Conservation (phyloP, 2,888 invertebrate species). For the Lordiphosa andalusiaca region DNA sequence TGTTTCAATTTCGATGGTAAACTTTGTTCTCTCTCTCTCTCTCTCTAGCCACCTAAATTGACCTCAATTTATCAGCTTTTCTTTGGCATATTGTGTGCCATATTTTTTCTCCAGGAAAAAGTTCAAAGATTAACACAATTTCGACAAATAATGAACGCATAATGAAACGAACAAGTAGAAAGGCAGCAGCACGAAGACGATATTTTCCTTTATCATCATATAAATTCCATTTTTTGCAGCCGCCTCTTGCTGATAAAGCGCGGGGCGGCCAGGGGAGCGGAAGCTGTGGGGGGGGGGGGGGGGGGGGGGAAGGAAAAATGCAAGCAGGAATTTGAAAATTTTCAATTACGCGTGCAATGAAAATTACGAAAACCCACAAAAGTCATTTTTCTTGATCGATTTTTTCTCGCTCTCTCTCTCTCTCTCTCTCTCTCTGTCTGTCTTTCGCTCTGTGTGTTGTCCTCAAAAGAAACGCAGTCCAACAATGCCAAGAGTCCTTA, state of each 20-base stretch:
- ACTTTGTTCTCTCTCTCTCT: conserved; percentile 9
- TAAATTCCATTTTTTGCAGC: conserved; percentile 58
- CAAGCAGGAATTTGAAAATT: conserved; percentile 76
- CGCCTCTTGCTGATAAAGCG: conserved; percentile 47
- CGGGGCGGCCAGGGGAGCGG: neutral
- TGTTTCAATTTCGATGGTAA: neutral
- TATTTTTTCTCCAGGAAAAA: conserved; percentile 31
- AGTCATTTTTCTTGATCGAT: conserved; percentile 77
- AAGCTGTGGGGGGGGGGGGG: too few species aligned
- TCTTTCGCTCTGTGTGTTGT: conserved; percentile 15
- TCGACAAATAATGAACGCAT: conserved; percentile 68
- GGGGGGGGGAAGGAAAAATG: too few species aligned
- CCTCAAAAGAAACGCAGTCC: conserved; percentile 62
- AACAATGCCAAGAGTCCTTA: conserved; percentile 45
- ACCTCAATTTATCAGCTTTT: conserved; percentile 48
- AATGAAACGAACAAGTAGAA: conserved; percentile 45
- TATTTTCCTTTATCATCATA: conserved; percentile 67
- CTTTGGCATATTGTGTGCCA: conserved; percentile 31
- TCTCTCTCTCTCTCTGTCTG: conserved; percentile 3
- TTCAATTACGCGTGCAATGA: conserved; percentile 77
- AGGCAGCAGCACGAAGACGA: conserved; percentile 24
- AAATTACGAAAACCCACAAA: conserved; percentile 76
- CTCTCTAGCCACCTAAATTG: conserved; percentile 34
- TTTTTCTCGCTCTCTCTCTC: conserved; percentile 37
- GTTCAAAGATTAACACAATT: conserved; percentile 69